Conservation (phyloP, 2,113 vertebrate genomes). For the Paracanthobrama guichenoti region DNA sequence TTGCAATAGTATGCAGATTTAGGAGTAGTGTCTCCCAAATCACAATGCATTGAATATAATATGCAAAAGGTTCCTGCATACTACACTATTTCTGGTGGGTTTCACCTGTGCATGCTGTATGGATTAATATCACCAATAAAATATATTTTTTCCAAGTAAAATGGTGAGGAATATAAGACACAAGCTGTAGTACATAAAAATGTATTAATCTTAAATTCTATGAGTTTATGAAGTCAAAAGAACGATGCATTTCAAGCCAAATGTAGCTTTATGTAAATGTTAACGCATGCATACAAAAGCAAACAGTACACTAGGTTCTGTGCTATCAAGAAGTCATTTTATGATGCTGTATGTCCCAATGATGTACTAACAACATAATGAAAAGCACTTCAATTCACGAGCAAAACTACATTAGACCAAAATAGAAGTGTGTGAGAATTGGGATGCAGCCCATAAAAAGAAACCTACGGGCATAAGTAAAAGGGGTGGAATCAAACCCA, state of each 20-base stretch:
- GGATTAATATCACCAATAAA: not conserved
- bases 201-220: not conserved
- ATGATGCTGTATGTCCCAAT: not conserved
- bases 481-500: not conserved
- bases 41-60: not conserved
- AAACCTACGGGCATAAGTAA: not conserved
- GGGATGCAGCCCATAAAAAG: not conserved
- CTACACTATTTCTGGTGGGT: not conserved
- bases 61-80: not conserved
- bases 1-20: not conserved
- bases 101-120: not conserved
- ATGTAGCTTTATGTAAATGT: not conserved
- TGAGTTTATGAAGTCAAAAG: not conserved
- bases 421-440: not conserved
- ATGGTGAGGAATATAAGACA: not conserved
- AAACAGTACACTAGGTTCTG: not conserved
- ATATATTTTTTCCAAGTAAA: not conserved
- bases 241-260: not conserved
- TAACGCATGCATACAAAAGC: not conserved
- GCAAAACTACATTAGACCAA: not conserved
- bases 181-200: not conserved
- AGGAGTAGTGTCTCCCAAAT: constrained; percentile 5
- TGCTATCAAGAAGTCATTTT: not conserved
- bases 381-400: not conserved
- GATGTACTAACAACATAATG: not conserved